phyloP scores from a whole-genome alignment of 1,140 invertebrate species.

The Nomia melanderi region DNA sequence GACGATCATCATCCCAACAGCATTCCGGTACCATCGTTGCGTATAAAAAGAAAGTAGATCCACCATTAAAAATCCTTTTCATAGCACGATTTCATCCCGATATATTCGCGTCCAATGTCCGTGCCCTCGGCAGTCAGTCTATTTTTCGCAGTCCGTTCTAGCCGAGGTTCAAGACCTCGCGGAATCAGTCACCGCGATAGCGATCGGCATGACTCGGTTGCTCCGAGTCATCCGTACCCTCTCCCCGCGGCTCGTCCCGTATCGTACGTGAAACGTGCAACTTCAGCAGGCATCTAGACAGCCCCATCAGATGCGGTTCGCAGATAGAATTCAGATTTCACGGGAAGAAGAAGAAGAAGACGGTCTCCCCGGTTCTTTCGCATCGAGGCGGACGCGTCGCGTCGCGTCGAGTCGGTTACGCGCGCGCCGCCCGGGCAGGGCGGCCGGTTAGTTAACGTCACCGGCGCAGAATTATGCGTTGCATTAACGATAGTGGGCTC shows the following conservation, averaged over 20 bases:
- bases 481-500: background rate
- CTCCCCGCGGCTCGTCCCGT: background rate
- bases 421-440: background rate
- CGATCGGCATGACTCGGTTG: background rate
- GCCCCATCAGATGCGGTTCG: background rate
- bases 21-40: no score
- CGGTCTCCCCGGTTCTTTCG: background rate
- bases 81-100: background rate
- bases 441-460: background rate
- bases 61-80: background rate
- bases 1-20: no score
- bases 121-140: background rate
- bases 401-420: no score
- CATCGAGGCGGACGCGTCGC: no score
- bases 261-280: background rate
- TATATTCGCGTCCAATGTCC: background rate
- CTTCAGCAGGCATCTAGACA: background rate
- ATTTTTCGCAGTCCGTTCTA: conserved; percentile 1
- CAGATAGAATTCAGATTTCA: background rate
- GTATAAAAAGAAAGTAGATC: no score
- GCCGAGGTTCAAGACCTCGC: background rate
- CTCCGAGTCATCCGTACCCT: background rate
- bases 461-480: background rate
- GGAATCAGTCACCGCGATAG: conserved; percentile 8
- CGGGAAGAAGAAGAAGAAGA: background rate